phyloP scores from a whole-genome alignment of 2,113 vertebrate genomes.

The Erpornis zantholeuca region DNA sequence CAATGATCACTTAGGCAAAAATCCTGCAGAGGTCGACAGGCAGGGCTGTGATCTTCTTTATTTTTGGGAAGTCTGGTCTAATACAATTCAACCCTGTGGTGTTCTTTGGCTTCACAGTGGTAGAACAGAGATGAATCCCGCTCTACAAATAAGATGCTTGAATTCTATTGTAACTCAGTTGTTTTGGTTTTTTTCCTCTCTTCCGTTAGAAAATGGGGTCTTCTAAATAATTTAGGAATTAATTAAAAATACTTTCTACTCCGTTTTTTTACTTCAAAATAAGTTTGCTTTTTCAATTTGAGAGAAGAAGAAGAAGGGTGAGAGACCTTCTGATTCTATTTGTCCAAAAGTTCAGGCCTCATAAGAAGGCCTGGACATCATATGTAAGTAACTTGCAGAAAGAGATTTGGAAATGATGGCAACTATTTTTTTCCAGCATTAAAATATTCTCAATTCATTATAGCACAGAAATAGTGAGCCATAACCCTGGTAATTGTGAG shows the following conservation, averaged over 20 bases:
- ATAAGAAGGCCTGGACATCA: not conserved
- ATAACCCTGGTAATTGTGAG: not conserved
- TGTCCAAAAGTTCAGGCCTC: not conserved
- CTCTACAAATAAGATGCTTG: not conserved
- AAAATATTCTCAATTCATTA: not conserved
- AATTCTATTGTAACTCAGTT: not conserved
- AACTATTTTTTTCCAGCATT: not conserved
- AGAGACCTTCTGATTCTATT: not conserved
- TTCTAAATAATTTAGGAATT: not conserved
- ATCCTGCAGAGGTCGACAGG: not conserved
- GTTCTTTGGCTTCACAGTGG: not conserved
- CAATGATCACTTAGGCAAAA: constrained; percentile 32
- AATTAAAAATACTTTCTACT: not conserved
- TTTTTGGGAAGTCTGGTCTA: not conserved
- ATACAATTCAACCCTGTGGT: not conserved
- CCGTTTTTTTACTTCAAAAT: not conserved
- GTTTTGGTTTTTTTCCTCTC: not conserved
- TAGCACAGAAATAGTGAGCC: not conserved
- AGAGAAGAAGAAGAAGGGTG: not conserved
- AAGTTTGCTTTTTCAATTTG: not conserved
- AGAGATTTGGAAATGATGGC: not conserved
- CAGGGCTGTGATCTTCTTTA: not conserved
- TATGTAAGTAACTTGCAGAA: not conserved
- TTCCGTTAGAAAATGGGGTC: not conserved
- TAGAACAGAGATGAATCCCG: not conserved